Conservation (phyloP, 2,888 invertebrate genomes). For the Saturnia japonica region DNA sequence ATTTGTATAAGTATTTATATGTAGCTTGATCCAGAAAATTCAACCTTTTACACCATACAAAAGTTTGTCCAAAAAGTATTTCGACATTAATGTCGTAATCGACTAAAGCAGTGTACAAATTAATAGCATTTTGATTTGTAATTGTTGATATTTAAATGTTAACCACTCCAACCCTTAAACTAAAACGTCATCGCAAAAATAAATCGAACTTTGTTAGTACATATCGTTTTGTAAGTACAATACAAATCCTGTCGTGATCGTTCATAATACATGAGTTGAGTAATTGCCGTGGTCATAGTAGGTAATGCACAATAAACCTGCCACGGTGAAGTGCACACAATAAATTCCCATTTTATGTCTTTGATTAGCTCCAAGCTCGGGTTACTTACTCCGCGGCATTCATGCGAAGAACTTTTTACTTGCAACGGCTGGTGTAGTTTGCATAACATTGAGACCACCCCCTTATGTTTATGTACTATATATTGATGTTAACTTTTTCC, state of each 20-base stretch:
- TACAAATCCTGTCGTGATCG: constrained; percentile 31
- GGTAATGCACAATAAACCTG: constrained; percentile 72
- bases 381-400: constrained; percentile 57
- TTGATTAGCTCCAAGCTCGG: constrained; percentile 73
- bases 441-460: constrained; percentile 64
- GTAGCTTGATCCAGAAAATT: too few relatives aligned
- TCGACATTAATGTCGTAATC: neutral
- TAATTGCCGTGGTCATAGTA: constrained; percentile 74
- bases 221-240: constrained; percentile 20
- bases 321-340: constrained; percentile 73
- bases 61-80: too few relatives aligned
- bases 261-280: constrained; percentile 64
- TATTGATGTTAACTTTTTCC: constrained; percentile 19
- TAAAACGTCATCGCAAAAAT: constrained; percentile 19
- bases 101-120: neutral
- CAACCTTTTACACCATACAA: too few relatives aligned
- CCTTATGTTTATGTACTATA: constrained; percentile 34
- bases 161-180: neutral
- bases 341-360: constrained; percentile 77
- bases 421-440: constrained; percentile 50
- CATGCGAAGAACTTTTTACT: constrained; percentile 37
- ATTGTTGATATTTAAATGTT: neutral
- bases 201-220: constrained; percentile 16
- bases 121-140: neutral
- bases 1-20: too few relatives aligned